Evolutionary conservation across 2,113 vertebrate species (phyloP).

Genomic region (Anhinga rufa): DNA sequence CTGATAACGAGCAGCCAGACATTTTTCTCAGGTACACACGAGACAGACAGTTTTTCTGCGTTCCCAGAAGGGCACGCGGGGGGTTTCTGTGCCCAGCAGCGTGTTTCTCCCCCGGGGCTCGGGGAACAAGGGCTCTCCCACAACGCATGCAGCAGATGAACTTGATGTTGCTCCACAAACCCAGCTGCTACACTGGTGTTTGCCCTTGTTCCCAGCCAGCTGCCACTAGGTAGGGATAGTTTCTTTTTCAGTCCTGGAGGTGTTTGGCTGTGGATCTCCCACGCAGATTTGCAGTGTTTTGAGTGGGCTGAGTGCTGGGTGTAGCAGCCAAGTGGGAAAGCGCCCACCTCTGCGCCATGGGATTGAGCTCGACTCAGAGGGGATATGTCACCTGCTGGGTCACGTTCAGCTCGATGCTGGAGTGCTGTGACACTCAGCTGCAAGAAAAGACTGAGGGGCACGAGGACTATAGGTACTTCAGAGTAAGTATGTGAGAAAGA

Average conservation of each 20-base stretch:
- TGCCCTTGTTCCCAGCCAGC: not conserved
- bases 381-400: not conserved
- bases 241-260: not conserved
- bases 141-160: not conserved
- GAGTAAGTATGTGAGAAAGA: not conserved
- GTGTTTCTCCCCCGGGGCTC: not conserved
- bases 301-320: not conserved
- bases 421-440: not conserved
- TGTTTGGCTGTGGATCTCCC: not conserved
- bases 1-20: not conserved
- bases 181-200: not conserved
- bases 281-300: not conserved
- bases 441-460: not conserved
- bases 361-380: not conserved
- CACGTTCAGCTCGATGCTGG: not conserved
- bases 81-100: not conserved
- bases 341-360: not conserved
- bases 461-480: rapidly evolving
- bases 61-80: not conserved
- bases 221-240: not conserved
- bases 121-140: not conserved
- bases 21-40: rapidly evolving
- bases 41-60: not conserved
- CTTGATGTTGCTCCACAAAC: not conserved
- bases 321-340: not conserved